phyloP scores from a whole-genome alignment of 2,797 vertebrate genomes.

The Tarsius wallacei region DNA sequence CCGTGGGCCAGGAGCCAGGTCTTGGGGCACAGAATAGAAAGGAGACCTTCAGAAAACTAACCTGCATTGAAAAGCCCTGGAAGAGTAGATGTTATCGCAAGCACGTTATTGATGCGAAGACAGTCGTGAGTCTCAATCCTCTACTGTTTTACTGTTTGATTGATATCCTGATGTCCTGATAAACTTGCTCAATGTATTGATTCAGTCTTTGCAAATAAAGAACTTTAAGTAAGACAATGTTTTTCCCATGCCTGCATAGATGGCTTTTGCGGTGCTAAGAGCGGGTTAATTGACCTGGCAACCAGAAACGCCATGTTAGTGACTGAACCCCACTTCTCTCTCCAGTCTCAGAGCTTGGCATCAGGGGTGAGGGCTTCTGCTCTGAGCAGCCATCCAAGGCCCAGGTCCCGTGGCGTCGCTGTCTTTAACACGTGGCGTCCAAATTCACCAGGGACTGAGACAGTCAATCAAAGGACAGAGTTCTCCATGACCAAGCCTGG shows the following conservation, averaged over 20 bases:
- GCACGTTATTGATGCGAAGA: accelerated
- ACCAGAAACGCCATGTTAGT: accelerated
- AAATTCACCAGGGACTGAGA: neutral
- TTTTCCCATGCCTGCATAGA: accelerated
- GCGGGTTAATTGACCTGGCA: neutral
- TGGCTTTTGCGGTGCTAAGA: accelerated
- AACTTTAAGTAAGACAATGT: neutral
- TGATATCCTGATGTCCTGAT: neutral
- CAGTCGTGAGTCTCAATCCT: neutral
- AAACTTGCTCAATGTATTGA: accelerated
- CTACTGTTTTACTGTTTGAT: no score
- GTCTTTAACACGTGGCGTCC: accelerated
- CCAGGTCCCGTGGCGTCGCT: neutral
- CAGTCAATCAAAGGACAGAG: no score
- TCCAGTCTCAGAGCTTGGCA: accelerated
- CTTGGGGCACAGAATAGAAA: neutral
- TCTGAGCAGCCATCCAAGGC: accelerated
- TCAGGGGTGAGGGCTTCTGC: accelerated
- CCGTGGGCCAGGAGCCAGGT: neutral
- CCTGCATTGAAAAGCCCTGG: neutral
- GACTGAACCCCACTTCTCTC: neutral
- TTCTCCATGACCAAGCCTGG: accelerated
- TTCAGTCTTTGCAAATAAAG: neutral
- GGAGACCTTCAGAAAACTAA: neutral
- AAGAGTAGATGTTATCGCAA: neutral